Conservation (phyloP, 2,797 vertebrate species). For the Gadopsis bispinosus region DNA sequence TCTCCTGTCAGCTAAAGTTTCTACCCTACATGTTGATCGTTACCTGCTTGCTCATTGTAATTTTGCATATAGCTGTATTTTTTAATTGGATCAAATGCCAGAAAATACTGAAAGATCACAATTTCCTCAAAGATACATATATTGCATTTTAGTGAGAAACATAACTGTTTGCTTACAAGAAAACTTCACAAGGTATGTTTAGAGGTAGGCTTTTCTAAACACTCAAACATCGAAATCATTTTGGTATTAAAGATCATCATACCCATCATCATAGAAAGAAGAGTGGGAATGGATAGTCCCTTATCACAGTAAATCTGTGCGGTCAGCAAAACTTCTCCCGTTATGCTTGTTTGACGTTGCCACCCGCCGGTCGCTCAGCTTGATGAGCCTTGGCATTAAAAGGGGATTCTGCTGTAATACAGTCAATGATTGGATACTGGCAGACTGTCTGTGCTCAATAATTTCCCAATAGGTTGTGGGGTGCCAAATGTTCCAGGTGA, state of each 20-base stretch:
- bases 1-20: not conserved
- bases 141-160: not conserved
- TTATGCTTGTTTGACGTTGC: constrained; percentile 47
- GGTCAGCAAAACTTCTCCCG: constrained; percentile 33
- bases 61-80: not conserved
- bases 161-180: not conserved
- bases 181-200: not conserved
- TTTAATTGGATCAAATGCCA: not conserved
- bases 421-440: constrained; percentile 69
- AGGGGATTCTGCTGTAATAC: constrained; percentile 75
- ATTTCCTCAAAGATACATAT: not conserved
- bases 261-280: not conserved
- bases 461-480: constrained; percentile 37
- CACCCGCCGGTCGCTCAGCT: constrained; percentile 36
- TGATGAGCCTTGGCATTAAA: constrained; percentile 70
- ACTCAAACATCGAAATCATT: not conserved
- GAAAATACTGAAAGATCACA: not conserved
- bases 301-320: not conserved
- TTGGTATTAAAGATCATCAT: not conserved
- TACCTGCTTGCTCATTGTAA: not conserved
- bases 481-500: constrained; percentile 76
- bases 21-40: not conserved
- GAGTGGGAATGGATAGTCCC: not conserved
- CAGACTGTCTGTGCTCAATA: constrained; percentile 49
- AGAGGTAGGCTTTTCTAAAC: not conserved